Percentiles rank a stretch among this genome's conserved stretches.
Evolutionary conservation across 2,797 vertebrate species (phyloP).

Genomic region (Cyprinella venusta): DNA sequence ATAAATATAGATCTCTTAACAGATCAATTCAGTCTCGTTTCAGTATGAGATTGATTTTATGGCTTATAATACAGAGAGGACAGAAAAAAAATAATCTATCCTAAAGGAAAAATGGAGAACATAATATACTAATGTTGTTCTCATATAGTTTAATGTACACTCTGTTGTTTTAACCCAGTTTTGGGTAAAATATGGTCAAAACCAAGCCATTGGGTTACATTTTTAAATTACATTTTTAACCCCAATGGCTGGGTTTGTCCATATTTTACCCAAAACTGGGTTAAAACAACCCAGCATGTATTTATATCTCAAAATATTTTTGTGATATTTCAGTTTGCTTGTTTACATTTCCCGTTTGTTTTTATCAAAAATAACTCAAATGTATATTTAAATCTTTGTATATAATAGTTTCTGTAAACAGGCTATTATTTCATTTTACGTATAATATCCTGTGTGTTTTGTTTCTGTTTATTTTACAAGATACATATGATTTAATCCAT

Average conservation of each 20-base stretch:
- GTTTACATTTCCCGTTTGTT: neutral
- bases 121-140: neutral
- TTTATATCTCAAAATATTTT: neutral
- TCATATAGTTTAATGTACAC: neutral
- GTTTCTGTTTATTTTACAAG: neutral
- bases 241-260: too few species aligned
- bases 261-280: too few species aligned
- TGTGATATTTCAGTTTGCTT: neutral
- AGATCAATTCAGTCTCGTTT: slow-evolving; percentile 19
- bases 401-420: neutral
- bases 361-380: neutral
- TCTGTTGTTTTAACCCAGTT: too few species aligned
- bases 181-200: too few species aligned
- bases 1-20: slow-evolving; percentile 10
- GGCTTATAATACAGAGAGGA: slow-evolving; percentile 2
- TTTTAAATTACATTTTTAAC: too few species aligned
- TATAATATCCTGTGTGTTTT: neutral
- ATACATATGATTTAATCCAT: neutral
- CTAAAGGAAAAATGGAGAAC: neutral
- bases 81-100: neutral
- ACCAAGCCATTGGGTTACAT: too few species aligned
- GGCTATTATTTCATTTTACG: neutral
- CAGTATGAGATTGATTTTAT: slow-evolving; percentile 1
- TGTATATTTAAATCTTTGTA: neutral
- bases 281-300: neutral